These are phyloP conservation scores for Betta splendens DNA, from an alignment of 2,797 vertebrate species.

Conservation along the genomic window DNA sequence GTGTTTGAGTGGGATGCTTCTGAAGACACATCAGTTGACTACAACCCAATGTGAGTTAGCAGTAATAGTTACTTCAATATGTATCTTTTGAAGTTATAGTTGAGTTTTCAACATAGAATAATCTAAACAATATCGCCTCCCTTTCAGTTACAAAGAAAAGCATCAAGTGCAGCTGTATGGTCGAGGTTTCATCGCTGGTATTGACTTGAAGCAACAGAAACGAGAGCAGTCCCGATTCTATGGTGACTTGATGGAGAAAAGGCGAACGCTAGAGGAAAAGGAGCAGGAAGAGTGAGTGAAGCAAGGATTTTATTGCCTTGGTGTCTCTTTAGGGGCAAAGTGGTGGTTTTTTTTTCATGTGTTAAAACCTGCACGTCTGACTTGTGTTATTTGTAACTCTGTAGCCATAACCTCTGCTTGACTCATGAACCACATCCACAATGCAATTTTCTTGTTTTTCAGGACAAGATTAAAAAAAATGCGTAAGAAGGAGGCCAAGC, in stretches of 20 bases:
- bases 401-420: not conserved
- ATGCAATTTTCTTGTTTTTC: not conserved
- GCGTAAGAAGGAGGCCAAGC: conserved; percentile 97
- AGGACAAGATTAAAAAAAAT: conserved; percentile 93
- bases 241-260: conserved; percentile 97
- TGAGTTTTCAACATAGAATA: not conserved
- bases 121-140: conserved; percentile 3
- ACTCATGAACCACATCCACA: not conserved
- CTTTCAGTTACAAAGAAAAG: conserved; percentile 93
- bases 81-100: not conserved
- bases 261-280: conserved; percentile 94
- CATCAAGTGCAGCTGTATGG: conserved; percentile 95
- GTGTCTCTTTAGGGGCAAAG: not conserved
- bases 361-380: not conserved
- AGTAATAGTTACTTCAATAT: not conserved
- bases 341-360: no score
- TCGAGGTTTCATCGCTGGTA: conserved; percentile 95
- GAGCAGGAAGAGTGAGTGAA: conserved; percentile 95
- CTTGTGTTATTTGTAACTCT: not conserved
- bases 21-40: conserved; percentile 95
- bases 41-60: conserved; percentile 93
- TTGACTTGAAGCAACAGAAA: conserved; percentile 97
- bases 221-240: conserved; percentile 96
- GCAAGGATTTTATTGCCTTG: not conserved
- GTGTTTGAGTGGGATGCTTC: conserved; percentile 99